phyloP scores from a whole-genome alignment of 2,797 vertebrate species.

The Triplophysa yarkandensis region DNA sequence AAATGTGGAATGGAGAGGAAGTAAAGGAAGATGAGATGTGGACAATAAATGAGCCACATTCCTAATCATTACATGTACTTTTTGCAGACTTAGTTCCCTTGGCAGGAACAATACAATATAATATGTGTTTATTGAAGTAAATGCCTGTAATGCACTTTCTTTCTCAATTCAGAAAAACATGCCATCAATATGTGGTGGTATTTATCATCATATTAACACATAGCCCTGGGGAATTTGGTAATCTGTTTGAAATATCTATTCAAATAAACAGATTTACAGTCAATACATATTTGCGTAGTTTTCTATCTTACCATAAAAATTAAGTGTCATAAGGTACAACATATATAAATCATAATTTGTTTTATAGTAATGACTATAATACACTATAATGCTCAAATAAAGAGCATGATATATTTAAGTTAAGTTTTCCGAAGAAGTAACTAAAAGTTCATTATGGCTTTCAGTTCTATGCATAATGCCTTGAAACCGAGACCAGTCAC shows the following conservation, averaged over 20 bases:
- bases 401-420: too few species aligned
- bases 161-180: slow-evolving; percentile 24
- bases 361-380: slow-evolving; percentile 12
- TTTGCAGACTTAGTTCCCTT: neutral
- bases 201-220: slow-evolving; percentile 6
- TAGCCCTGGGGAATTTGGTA: slow-evolving; percentile 12
- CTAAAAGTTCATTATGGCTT: too few species aligned
- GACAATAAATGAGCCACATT: slow-evolving; percentile 22
- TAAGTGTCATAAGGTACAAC: slow-evolving; percentile 11
- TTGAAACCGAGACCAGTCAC: too few species aligned
- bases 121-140: neutral
- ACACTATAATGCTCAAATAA: too few species aligned
- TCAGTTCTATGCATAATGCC: too few species aligned
- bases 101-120: neutral
- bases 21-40: slow-evolving; percentile 5
- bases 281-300: slow-evolving; percentile 18
- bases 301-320: slow-evolving; percentile 31
- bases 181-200: too few species aligned
- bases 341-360: too few species aligned
- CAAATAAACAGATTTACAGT: slow-evolving; percentile 21
- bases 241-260: neutral
- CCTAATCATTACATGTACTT: neutral
- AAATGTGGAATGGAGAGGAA: slow-evolving; percentile 26
- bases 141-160: neutral
- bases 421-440: too few species aligned